Evolutionary conservation across 2,113 vertebrate genomes (phyloP), one percentile per base, ranked within the genome.

Genomic region (Sturnira hondurensis): DNA sequence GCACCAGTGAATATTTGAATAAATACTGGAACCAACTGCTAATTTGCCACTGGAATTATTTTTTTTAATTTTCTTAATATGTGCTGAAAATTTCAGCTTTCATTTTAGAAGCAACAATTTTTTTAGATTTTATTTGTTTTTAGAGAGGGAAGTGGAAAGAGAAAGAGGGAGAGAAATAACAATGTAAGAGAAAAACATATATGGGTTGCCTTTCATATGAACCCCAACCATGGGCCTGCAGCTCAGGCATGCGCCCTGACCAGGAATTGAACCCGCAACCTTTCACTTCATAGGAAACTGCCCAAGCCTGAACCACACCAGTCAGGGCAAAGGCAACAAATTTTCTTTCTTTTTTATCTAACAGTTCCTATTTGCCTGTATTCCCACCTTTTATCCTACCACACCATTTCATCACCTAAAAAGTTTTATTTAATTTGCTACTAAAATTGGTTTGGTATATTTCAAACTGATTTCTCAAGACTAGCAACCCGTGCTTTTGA

Each of bases 391-490:
- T 95, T 67, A 19, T 33, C 58, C 22, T 9, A 52, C 41, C 12
- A 61, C 65, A 9, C 41, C 56, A 50, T 26, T 41, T 78, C 80
- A 43, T 85, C 70, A 91, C 15, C 47, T 91, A 65, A 73, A 89
- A 89, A 50, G 5, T 77, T 54, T 80, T 80, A 1, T 28, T 89
- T 71, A 91, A 70, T 54, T 95, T 86, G 28, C 15, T 70, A 36
- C 8, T 85, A 58, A 71, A 70, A 84, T 67, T 36, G 43, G 43
- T 38, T 26, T n/a, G 93, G 8, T 78, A 11, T 52, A 78, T 96
- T 97, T 95, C 58, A 83, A 68, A 14, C 12, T 74, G 24, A 68
- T 87, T 89, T 78, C 65, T 96, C 85, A 86, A 83, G 43, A 91
- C 33, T 89, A 86, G 38, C 33, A 92, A 52, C 12, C 28, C 56